These are phyloP conservation scores for Bimastos eiseni DNA, from an alignment of 2,888 invertebrate species.

Conservation along the genomic window DNA sequence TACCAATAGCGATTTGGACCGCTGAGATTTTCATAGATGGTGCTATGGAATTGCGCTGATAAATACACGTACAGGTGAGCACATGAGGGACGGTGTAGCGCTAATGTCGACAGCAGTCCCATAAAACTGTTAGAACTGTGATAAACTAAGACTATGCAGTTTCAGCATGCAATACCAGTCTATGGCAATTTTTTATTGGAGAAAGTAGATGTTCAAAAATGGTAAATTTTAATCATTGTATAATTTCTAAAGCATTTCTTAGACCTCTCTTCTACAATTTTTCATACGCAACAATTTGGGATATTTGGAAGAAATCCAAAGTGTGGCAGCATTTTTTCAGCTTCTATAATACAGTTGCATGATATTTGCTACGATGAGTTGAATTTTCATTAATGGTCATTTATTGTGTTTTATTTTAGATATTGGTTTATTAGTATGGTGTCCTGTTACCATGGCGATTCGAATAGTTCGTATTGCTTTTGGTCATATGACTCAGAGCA, in stretches of 20 bases:
- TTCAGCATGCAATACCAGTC: too few species aligned
- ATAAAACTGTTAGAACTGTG: too few species aligned
- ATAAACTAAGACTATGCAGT: too few species aligned
- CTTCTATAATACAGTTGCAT: not conserved
- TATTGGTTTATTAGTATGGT: conserved; percentile 96
- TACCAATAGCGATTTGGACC: too few species aligned
- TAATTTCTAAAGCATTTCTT: not conserved
- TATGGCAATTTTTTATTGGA: too few species aligned
- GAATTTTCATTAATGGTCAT: conserved; percentile 24
- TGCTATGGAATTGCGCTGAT: too few species aligned
- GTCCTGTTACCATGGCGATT: conserved; percentile 76
- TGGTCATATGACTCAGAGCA: conserved; percentile 48
- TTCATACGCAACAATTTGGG: not conserved
- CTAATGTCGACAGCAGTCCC: too few species aligned
- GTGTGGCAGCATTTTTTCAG: not conserved
- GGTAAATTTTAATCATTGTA: too few species aligned
- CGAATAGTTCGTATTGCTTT: conserved; percentile 55
- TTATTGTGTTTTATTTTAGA: conserved; percentile 64
- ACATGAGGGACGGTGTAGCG: too few species aligned
- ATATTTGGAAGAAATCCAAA: not conserved
- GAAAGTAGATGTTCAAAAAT: too few species aligned
- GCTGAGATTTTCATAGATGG: too few species aligned
- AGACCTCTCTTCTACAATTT: not conserved
- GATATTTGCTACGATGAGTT: not conserved
- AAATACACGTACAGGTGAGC: too few species aligned